Percentiles rank a stretch among this genome's conserved stretches.
Conservation (phyloP, 1,140 invertebrate genomes). For the Armadillidium nasatum region DNA sequence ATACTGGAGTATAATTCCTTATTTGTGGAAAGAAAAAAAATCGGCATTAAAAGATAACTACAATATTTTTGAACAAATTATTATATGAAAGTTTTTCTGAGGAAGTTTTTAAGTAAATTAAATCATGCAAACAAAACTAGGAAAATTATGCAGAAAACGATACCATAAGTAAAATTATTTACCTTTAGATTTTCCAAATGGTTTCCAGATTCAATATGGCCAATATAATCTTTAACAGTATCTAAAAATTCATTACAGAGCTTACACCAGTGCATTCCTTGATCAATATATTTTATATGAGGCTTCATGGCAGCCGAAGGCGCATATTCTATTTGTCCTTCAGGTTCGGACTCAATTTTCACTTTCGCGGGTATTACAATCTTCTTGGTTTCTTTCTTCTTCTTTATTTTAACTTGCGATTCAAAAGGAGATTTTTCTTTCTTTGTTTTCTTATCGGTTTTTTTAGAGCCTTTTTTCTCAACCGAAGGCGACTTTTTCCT, state of each 20-base stretch:
- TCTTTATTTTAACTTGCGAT: background rate
- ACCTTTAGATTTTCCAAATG: constrained; percentile 40
- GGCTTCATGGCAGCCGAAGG: background rate
- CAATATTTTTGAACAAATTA: too few species aligned
- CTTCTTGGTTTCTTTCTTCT: constrained; percentile 3
- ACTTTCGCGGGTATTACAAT: background rate
- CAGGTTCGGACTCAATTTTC: background rate
- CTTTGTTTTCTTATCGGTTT: background rate
- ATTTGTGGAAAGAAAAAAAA: too few species aligned
- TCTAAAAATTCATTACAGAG: constrained; percentile 34
- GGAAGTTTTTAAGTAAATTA: too few species aligned
- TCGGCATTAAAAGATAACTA: too few species aligned
- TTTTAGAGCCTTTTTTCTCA: background rate
- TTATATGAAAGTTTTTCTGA: too few species aligned
- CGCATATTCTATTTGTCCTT: background rate
- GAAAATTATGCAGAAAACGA: too few species aligned
- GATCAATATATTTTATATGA: constrained; percentile 28
- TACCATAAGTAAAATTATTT: background rate
- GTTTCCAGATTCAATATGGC: constrained; percentile 24
- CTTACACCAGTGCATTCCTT: constrained; percentile 41
- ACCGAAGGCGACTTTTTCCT: background rate
- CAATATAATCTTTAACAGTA: constrained; percentile 25
- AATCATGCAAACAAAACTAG: too few species aligned
- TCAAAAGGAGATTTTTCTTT: background rate
- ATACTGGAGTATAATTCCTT: too few species aligned